Conservation (phyloP, 2,797 vertebrate species). For the Squalus acanthias region DNA sequence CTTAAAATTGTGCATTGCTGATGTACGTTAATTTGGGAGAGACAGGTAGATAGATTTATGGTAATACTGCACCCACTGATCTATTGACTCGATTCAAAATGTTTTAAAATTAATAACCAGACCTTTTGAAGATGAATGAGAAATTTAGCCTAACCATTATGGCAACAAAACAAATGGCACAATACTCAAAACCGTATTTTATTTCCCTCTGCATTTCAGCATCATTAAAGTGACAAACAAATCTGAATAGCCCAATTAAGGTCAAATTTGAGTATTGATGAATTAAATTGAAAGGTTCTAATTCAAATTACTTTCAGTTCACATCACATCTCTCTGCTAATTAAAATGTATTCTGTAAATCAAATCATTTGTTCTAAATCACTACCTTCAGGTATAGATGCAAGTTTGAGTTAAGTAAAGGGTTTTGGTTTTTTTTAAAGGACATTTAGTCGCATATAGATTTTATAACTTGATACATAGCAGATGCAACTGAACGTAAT, state of each 20-base stretch:
- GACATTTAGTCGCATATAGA: background rate
- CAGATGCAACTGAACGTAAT: background rate
- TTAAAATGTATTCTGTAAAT: background rate
- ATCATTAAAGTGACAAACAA: background rate
- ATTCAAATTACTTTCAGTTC: background rate
- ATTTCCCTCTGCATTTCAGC: background rate
- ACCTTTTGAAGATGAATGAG: background rate
- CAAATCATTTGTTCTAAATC: background rate
- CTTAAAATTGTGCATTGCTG: background rate
- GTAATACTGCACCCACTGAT: background rate
- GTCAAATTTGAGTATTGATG: background rate
- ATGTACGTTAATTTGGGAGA: background rate
- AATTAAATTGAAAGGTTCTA: slow-evolving; percentile 5
- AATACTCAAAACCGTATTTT: background rate
- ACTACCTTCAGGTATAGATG: background rate
- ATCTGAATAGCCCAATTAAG: slow-evolving; percentile 3
- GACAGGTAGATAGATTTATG: background rate
- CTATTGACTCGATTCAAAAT: background rate
- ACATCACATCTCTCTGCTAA: background rate
- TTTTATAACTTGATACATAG: background rate
- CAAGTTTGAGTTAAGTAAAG: background rate
- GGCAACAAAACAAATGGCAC: background rate
- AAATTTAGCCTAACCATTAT: background rate
- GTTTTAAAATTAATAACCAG: background rate
- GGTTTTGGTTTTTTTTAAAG: background rate